These are phyloP conservation scores for Argya squamiceps DNA, from an alignment of 2,797 vertebrate genomes.

Conservation along the genomic window DNA sequence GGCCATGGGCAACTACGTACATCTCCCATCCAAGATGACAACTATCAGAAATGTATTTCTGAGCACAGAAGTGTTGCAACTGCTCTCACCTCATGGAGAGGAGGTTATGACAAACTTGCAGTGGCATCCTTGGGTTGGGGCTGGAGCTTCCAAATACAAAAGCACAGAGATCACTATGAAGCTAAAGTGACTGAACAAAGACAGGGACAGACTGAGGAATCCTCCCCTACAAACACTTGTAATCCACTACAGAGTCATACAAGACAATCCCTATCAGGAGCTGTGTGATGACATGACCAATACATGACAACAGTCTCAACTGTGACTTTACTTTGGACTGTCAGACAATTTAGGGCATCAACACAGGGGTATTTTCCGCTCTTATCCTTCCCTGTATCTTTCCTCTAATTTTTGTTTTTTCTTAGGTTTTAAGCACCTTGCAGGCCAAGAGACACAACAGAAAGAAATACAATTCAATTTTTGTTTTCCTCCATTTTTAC, in stretches of 20 bases:
- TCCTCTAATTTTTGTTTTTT: not conserved
- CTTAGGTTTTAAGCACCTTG: not conserved
- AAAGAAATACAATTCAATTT: not conserved
- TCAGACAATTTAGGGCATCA: not conserved
- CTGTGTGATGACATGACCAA: accelerated
- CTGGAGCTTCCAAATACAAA: not conserved
- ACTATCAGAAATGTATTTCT: not conserved
- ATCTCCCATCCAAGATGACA: not conserved
- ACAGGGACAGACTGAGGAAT: not conserved
- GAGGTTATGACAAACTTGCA: not conserved
- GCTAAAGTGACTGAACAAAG: not conserved
- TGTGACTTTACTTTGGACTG: not conserved
- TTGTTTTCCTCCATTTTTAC: not conserved
- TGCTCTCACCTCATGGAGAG: not conserved
- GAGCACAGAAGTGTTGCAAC: not conserved
- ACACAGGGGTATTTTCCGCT: not conserved
- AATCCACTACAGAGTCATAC: not conserved
- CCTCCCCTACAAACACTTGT: not conserved
- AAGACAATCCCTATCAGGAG: not conserved
- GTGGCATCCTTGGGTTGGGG: not conserved
- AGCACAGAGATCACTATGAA: not conserved
- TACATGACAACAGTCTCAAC: not conserved
- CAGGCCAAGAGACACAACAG: not conserved
- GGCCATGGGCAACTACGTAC: accelerated
- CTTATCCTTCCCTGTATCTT: not conserved